Evolutionary conservation across 2,797 vertebrate genomes (phyloP), one percentile per base, ranked within the genome.

Genomic region (Podarcis siculus): DNA sequence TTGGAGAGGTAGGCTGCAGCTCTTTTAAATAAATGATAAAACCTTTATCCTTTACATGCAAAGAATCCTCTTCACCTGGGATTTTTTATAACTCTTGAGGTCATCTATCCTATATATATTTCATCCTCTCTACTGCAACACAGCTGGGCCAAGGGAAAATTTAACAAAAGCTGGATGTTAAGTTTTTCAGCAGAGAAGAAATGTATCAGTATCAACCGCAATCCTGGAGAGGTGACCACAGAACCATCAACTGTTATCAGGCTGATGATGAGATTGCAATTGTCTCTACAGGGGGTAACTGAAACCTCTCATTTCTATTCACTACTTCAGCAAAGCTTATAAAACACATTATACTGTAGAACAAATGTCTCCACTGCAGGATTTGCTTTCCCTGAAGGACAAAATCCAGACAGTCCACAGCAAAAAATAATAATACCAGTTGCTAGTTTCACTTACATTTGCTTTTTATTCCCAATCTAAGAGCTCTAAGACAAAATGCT

Each of bases 271-370:
- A 88, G 23, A 66, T 10, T 66, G 10, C 15, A 83, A n/a, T 84
- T 4, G 12, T 42, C 91, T 88, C 72, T 83, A 42, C 42, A 72
- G 30, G 49, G 87, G 82, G 8, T 27, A 86, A 30, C 25, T 79
- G 86, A 93, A 94, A 86, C 37, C 2, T 76, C 4, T 86, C 58
- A 30, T 87, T 94, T 91, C 78, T 86, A 1, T 89, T 93, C 80
- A 35, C 35, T 86, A 82, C 35, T 85, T 89, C 87, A 86, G 55
- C 30, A 90, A 72, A 92, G 45, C 73, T 91, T 25, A 66, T 89
- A 0, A 93, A 78, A 93, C 91, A 42, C 37, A 30, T 75, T 87
- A 9, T 58, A 42, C 77, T 82, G n/a, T 49, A 86, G 27, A 89
- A 87, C 0, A 0, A 77, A 76, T 12, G 8, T 2, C 72, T 81